Base-by-base conservation (phyloP, 2,113 vertebrate species). In the Melanerpes aurifrons region DNA sequence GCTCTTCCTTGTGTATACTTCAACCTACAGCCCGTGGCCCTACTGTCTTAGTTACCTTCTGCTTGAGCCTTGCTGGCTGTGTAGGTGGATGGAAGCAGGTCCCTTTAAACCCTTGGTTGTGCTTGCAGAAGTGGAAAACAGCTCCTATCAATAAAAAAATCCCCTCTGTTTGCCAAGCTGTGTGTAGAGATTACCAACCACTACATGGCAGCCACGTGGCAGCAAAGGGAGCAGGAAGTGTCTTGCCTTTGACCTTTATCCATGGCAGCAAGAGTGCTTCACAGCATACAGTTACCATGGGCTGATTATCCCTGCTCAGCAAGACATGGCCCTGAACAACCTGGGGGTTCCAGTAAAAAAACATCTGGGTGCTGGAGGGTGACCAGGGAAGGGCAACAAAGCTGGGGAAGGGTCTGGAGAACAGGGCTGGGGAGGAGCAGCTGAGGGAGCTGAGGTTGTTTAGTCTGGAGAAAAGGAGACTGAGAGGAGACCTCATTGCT, bases 181-280 rank as follows among this genome's bases (percentile, higher is more conserved):
- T 87, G 95, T 94, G 93, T 95, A 94, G 89, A 91, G 95, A 93
- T 84, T 87, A 85, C 89, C 92, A 94, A 95, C 93, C 87, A 93
- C 83, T 95, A 80, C 93, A 94, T 90, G 92, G 95, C 94, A 92
- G 95, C 95, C 96, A 94, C 92, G 89, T 95, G 96, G 92, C 95
- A 95, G 95, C 92, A 93, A 86, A 94, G 91, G 86, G 79, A 95
- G 90, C 93, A 95, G 96, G 96, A 97, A 97, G 93, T 45, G 89
- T 67, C 93, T 96, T 87, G 77, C 8, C 6, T 94, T 91, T 96
- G 96, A 96, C 93, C 92, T 97, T 93, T 96, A 93, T 94, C 94
- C 93, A 28, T 86, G 84, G 83, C 11, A 92, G 84, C 94, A 67
- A 66, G 77, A 93, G 48, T 31, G 8, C 61, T 93, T 50, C 0